Evolutionary conservation across 2,888 invertebrate species (phyloP).

Genomic region (Platycheirus albimanus): DNA sequence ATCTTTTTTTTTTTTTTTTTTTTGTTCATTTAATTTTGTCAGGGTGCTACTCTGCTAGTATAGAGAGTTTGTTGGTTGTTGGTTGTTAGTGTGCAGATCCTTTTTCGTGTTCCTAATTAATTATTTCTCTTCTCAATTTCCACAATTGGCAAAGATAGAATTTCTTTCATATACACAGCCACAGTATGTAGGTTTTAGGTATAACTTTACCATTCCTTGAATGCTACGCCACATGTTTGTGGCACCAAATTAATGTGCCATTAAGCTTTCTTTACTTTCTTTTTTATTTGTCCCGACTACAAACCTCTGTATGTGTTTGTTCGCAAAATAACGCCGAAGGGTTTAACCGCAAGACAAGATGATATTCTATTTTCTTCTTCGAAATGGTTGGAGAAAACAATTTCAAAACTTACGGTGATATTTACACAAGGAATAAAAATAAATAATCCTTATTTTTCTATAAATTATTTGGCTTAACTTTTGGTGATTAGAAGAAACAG

Average conservation of each 20-base stretch:
- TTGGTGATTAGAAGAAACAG: too few species aligned
- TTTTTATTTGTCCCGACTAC: neutral
- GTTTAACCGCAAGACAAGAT: constrained; percentile 10
- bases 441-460: neutral
- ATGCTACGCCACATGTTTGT: constrained; percentile 62
- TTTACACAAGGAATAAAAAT: neutral
- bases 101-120: constrained; percentile 68
- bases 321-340: constrained; percentile 14
- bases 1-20: neutral
- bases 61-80: neutral
- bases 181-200: constrained; percentile 9
- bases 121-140: constrained; percentile 65
- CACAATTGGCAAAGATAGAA: constrained; percentile 61
- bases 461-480: neutral
- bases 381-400: constrained; percentile 26
- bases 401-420: constrained; percentile 25
- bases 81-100: constrained; percentile 18
- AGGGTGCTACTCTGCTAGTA: too few species aligned
- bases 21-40: neutral
- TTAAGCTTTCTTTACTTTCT: constrained; percentile 58
- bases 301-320: constrained; percentile 31
- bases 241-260: constrained; percentile 71
- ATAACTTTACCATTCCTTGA: constrained; percentile 23
- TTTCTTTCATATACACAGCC: constrained; percentile 25
- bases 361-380: neutral